Percentiles rank a stretch among this genome's conserved stretches.
These are phyloP conservation scores for Danaus plexippus DNA, from an alignment of 1,140 invertebrate genomes.

Conservation along the genomic window DNA sequence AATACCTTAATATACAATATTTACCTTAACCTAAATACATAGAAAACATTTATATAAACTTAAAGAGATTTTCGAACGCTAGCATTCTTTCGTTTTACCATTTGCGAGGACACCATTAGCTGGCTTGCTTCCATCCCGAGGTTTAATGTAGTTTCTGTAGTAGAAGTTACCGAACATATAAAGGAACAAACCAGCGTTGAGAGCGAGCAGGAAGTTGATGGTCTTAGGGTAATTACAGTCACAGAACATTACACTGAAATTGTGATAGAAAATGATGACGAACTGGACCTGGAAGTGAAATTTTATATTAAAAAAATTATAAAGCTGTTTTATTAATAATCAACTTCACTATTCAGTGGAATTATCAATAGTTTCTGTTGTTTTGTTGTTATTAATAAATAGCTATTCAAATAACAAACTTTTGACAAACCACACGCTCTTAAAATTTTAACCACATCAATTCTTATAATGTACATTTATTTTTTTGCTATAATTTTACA, in stretches of 20 bases:
- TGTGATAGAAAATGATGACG: constrained; percentile 82
- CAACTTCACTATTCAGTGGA: neutral
- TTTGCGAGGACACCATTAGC: constrained; percentile 19
- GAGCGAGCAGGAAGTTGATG: constrained; percentile 77
- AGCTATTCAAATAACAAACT: neutral
- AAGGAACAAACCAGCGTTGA: constrained; percentile 85
- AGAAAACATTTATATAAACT: neutral
- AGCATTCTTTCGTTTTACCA: constrained; percentile 40
- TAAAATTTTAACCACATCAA: too few relatives aligned
- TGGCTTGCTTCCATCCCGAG: constrained; percentile 9
- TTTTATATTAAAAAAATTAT: neutral
- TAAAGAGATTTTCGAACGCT: constrained; percentile 10
- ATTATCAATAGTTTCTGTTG: neutral
- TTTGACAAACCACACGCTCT: too few relatives aligned
- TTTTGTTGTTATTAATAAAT: neutral
- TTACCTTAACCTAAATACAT: neutral
- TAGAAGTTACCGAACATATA: constrained; percentile 91
- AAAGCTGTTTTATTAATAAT: too few relatives aligned
- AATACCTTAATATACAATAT: too few relatives aligned
- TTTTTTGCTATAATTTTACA: too few relatives aligned
- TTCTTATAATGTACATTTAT: too few relatives aligned
- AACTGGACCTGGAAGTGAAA: constrained; percentile 81
- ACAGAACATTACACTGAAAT: constrained; percentile 73
- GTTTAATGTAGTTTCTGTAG: constrained; percentile 76
- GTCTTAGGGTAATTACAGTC: constrained; percentile 79